Evolutionary conservation across 1,140 invertebrate species (phyloP).

Genomic region (Diorhabda elongata): DNA sequence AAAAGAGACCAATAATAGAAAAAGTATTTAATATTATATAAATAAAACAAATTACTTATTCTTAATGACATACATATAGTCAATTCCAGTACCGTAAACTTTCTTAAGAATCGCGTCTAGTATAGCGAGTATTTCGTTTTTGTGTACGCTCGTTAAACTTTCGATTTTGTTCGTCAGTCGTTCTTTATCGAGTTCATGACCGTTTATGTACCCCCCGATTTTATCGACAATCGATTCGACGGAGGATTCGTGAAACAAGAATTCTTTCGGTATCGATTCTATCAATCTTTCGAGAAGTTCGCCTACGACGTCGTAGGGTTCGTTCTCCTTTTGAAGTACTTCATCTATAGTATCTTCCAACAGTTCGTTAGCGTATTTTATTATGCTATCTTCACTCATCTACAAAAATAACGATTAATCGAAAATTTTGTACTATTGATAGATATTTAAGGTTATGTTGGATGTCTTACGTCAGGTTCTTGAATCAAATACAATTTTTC

Average conservation of each 20-base stretch:
- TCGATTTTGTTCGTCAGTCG: conserved; percentile 24
- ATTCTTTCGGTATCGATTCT: conserved; percentile 23
- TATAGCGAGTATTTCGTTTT: conserved; percentile 27
- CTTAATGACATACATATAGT: conserved; percentile 30
- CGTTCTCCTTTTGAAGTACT: conserved; percentile 15
- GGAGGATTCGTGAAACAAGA: conserved; percentile 17
- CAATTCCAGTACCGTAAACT: conserved; percentile 36
- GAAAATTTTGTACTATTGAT: neutral
- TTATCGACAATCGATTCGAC: conserved; percentile 22
- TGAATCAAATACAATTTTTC: conserved; percentile 22
- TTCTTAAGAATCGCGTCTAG: conserved; percentile 31
- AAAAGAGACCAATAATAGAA: too few species aligned
- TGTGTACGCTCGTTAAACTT: conserved; percentile 20
- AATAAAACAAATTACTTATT: neutral
- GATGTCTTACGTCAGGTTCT: conserved; percentile 18
- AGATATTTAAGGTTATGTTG: neutral
- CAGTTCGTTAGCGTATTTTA: conserved; percentile 25
- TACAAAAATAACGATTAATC: conserved; percentile 15
- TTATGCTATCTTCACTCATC: conserved; percentile 22
- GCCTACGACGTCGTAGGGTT: conserved; percentile 29
- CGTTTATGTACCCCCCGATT: conserved; percentile 18
- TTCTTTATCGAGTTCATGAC: conserved; percentile 24
- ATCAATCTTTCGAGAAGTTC: conserved; percentile 27
- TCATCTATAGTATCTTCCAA: conserved; percentile 32
- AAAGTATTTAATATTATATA: too few species aligned